phyloP scores from a whole-genome alignment of 2,888 invertebrate genomes.

The Uropetala carovei region DNA sequence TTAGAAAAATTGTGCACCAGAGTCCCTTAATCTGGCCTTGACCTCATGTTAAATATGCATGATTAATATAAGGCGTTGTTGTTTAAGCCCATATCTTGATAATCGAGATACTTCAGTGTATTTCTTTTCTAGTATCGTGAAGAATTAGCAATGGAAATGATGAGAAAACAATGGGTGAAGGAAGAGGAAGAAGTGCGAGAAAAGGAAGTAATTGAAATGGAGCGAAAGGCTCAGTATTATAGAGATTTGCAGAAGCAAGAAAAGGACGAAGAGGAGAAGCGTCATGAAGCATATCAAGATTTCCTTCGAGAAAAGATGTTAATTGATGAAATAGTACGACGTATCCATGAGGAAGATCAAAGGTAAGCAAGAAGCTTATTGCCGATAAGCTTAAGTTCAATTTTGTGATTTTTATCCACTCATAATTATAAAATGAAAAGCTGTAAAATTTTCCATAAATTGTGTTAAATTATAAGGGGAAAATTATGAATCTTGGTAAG shows the following conservation, averaged over 20 bases:
- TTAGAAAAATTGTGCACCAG: no score
- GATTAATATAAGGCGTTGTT: no score
- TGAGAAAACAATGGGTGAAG: slow-evolving; percentile 70
- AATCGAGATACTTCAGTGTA: slow-evolving; percentile 68
- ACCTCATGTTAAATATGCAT: no score
- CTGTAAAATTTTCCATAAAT: no score
- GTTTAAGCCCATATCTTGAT: no score
- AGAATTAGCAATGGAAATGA: slow-evolving; percentile 74
- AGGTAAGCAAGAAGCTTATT: slow-evolving; percentile 74
- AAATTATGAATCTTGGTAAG: no score
- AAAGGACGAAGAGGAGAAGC: slow-evolving; percentile 76
- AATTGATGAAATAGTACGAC: slow-evolving; percentile 79
- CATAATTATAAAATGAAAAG: no score
- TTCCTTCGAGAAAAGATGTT: slow-evolving; percentile 80
- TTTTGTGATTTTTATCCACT: background rate
- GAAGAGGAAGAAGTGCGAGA: slow-evolving; percentile 71
- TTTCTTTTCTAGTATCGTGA: slow-evolving; percentile 71
- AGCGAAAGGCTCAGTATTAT: slow-evolving; percentile 78
- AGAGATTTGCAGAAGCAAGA: slow-evolving; percentile 75
- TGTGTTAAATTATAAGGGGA: no score
- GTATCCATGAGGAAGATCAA: slow-evolving; percentile 81
- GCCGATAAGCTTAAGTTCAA: background rate
- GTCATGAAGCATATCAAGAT: slow-evolving; percentile 79
- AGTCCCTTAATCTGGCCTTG: no score
- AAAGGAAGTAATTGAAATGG: slow-evolving; percentile 71